These are phyloP conservation scores for Rousettus madagascariensis DNA, from an alignment of 2,797 vertebrate species.

Conservation along the genomic window DNA sequence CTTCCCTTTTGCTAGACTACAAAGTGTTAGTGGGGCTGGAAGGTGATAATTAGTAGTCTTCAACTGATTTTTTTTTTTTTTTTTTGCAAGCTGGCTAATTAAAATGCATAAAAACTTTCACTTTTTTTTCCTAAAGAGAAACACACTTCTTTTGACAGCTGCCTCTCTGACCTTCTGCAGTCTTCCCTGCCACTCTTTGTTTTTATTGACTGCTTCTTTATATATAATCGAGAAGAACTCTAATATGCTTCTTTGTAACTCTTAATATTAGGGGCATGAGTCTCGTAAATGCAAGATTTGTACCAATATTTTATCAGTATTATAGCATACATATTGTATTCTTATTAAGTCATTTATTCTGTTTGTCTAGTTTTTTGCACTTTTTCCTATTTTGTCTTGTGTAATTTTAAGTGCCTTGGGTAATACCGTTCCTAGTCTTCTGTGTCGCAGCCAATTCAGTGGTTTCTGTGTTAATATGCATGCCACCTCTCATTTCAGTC, in stretches of 20 bases:
- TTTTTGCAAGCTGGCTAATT: slow-evolving; percentile 58
- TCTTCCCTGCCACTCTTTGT: not conserved
- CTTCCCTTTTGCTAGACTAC: slow-evolving; percentile 71
- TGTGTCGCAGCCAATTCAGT: not conserved
- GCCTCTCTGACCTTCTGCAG: not conserved
- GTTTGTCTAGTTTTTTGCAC: not conserved
- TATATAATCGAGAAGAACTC: not conserved
- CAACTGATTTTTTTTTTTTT: slow-evolving; percentile 60
- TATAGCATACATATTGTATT: not conserved
- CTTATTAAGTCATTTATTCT: not conserved
- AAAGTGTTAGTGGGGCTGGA: slow-evolving; percentile 77
- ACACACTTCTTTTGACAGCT: not conserved
- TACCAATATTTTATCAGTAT: not conserved
- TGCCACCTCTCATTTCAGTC: not conserved
- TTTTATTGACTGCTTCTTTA: not conserved
- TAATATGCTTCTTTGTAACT: not conserved
- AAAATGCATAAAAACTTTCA: slow-evolving; percentile 63
- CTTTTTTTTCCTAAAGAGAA: not conserved
- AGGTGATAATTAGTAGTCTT: slow-evolving; percentile 86
- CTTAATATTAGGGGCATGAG: not conserved
- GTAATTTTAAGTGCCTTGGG: not conserved
- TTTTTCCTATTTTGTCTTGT: not conserved
- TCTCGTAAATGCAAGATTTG: not conserved
- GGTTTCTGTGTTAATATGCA: not conserved
- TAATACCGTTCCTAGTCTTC: not conserved